Conservation (phyloP, 2,113 vertebrate species). For the Mus pahari region DNA sequence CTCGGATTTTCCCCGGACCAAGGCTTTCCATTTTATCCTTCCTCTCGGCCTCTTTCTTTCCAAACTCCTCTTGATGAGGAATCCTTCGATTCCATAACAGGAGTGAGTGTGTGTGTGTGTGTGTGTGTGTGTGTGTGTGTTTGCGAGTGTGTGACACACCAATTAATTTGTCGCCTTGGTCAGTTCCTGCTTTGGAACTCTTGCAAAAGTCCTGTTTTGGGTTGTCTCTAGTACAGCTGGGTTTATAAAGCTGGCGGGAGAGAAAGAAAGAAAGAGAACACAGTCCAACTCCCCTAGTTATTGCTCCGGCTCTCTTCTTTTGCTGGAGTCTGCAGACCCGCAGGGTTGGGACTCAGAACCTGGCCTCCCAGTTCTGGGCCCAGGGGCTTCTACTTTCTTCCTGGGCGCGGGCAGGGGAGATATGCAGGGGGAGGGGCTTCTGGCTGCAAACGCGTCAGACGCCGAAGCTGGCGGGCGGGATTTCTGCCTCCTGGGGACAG, state of each 20-base stretch:
- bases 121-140: neutral
- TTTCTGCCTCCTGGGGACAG: slow-evolving; percentile 76
- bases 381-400: neutral
- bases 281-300: neutral
- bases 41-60: neutral
- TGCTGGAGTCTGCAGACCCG: neutral
- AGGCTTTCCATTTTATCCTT: neutral
- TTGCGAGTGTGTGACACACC: neutral
- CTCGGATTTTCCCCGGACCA: neutral
- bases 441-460: slow-evolving; percentile 79
- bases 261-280: neutral
- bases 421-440: slow-evolving; percentile 71
- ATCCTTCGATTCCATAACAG: neutral
- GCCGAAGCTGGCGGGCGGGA: slow-evolving; percentile 73
- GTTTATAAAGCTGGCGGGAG: neutral
- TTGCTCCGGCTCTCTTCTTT: neutral
- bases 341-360: neutral
- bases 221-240: slow-evolving; percentile 29
- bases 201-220: neutral
- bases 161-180: neutral
- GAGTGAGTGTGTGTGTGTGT: neutral
- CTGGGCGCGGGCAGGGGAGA: slow-evolving; percentile 4
- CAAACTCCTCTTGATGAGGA: neutral
- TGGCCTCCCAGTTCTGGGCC: neutral
- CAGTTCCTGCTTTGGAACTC: neutral